Evolutionary conservation across 2,888 invertebrate genomes (phyloP).

Genomic region (Lissonota sp.): DNA sequence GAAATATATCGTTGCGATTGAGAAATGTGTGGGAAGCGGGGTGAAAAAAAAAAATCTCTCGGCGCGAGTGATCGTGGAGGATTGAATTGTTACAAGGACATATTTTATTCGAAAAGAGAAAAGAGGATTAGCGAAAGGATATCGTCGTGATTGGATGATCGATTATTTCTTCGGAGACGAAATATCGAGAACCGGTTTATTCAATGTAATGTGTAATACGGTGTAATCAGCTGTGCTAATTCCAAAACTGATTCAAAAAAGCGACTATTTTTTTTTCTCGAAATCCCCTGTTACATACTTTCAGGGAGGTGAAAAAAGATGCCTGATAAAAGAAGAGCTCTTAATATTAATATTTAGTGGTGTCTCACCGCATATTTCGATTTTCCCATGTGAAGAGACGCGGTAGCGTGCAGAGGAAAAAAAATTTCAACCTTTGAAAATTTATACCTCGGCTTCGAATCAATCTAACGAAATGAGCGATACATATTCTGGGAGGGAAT

Average conservation of each 20-base stretch:
- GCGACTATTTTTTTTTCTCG: too few species aligned
- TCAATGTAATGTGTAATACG: not conserved
- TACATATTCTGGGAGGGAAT: too few species aligned
- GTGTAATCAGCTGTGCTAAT: conserved; percentile 47
- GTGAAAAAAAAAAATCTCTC: not conserved
- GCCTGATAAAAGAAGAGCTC: too few species aligned
- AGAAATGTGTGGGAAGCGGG: conserved; percentile 5
- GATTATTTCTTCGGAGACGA: conserved; percentile 1
- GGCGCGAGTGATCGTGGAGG: conserved; percentile 13
- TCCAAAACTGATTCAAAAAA: conserved; percentile 44
- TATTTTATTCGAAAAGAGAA: not conserved
- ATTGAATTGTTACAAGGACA: conserved; percentile 19
- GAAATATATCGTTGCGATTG: not conserved
- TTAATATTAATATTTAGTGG: too few species aligned
- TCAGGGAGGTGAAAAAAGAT: too few species aligned
- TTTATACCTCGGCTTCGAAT: too few species aligned
- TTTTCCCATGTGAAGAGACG: too few species aligned
- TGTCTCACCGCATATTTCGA: too few species aligned
- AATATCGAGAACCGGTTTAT: conserved; percentile 22
- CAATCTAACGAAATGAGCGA: too few species aligned
- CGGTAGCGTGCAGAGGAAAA: too few species aligned
- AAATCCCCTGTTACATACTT: too few species aligned
- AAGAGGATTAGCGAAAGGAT: conserved; percentile 24
- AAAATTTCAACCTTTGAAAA: too few species aligned
- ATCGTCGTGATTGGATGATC: conserved; percentile 34